Evolutionary conservation across 1,140 invertebrate species (phyloP).

Genomic region (Druon quercuslanigerum): DNA sequence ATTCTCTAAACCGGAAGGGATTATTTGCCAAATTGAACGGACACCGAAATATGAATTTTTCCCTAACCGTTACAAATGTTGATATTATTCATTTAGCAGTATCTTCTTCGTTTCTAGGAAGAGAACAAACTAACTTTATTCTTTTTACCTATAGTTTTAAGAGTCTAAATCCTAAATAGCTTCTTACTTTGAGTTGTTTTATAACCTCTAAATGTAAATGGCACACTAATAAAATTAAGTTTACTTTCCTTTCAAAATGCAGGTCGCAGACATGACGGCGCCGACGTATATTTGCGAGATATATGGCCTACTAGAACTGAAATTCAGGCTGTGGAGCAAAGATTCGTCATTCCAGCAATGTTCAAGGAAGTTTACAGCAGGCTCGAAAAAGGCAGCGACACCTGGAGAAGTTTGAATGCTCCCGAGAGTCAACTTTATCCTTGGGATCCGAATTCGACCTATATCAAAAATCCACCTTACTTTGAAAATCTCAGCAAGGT

Average conservation of each 20-base stretch:
- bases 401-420: conserved; percentile 90
- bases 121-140: no score
- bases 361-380: conserved; percentile 94
- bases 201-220: no score
- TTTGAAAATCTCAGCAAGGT: conserved; percentile 91
- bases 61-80: no score
- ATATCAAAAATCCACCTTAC: conserved; percentile 98
- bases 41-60: no score
- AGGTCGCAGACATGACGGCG: conserved; percentile 84
- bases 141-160: no score
- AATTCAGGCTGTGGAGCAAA: conserved; percentile 92
- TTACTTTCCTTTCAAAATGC: conserved; percentile 37
- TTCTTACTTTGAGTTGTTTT: no score
- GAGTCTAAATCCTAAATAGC: no score
- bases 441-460: conserved; percentile 94
- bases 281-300: conserved; percentile 89
- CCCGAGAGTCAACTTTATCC: conserved; percentile 91
- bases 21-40: no score
- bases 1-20: no score
- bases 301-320: conserved; percentile 96
- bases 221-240: not conserved
- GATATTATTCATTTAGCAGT: no score
- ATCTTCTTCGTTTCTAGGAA: no score
- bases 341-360: conserved; percentile 97
- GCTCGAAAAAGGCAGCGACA: conserved; percentile 89